Base-by-base conservation (phyloP, 64 coral and sea anemone species). In the Porites lutea region DNA sequence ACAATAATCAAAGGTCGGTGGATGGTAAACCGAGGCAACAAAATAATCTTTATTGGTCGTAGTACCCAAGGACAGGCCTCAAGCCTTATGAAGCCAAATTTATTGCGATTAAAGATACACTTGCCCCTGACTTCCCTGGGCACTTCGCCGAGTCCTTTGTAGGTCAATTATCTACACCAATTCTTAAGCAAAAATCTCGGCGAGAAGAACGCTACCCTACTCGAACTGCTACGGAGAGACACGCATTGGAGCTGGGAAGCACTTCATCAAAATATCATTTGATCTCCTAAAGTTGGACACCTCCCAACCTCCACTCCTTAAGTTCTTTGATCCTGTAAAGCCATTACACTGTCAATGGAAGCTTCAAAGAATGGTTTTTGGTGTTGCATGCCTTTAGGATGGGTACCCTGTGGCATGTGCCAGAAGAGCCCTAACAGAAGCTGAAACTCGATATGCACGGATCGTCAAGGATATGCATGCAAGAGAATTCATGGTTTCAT, bases 121-220 rank as follows among this genome's bases (percentile, higher is more conserved):
- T 48, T 49, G 59, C 23, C 49, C 59, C 72, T 64, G 52, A 43
- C 65, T 72, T 61, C 57, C 63, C 52, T 44, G 67, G 19, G 84
- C 65, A 58, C 43, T 93, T 80, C 83, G 79, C 64, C 71, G 75
- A 57, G 72, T 93, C 20, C 83, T 93, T 50, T 83, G 84, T 16
- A 88, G 92, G 76, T 75, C 58, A 87, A 79, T 12, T 87, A 93
- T 54, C 63, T 93, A 8, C 75, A 59, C 60, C 88, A 88, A 77
- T 88, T 93, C 18, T 51, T 93, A 7, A 71, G 82, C 52, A 88
- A 88, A 9, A 5, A 9, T 53, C 54, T 88, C 18, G 18, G 66
- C 37, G 58, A 68, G 11, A 75, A 73, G 66, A 88, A 47, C 21
- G 83, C 9, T 8, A 62, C 83, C 13, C 27, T 87, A 46, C 27